Base-by-base conservation (phyloP, 2,888 invertebrate genomes). In the Drosophila falleni region DNA sequence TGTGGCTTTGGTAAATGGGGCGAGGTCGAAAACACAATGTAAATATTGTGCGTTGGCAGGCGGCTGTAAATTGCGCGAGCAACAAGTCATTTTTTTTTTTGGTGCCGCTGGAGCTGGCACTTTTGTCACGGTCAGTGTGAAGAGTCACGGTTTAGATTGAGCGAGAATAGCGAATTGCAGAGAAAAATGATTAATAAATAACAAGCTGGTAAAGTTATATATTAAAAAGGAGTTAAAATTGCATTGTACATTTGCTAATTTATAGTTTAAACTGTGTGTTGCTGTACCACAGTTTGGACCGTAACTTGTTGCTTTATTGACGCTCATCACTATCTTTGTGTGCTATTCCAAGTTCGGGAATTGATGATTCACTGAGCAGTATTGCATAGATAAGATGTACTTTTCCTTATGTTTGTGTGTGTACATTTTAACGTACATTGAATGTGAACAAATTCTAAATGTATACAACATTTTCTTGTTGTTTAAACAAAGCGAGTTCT, bases 341-440 rank as follows among this genome's bases (percentile, higher is more conserved):
- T 51, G 51, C 10, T 60, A 49, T 44, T 5, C 61, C 64, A 67
- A 80, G 47, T 78, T 64, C 42, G 70, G 55, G 5, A 59, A 59
- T 39, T 64, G 58, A 73, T 78, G 78, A 78, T 56, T 78, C 78
- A 78, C 59, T 51, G 55, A 51, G 46, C 74, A 66, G 63, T 87
- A 56, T 81, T 71, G 73, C 74, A 59, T 66, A 87, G 84, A 84
- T 84, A 84, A 89, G 84, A 89, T 69, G 74, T 80, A 33, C 37
- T 76, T 58, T 47, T 42, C 44, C 35, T 50, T 56, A 33, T 50
- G 49, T 55, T 56, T 65, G 44, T 19, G 53, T 51, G 39, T 60
- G 67, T 75, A 67, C 9, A 51, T 42, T 62, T 55, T 33, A 53
- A 42, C 47, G 51, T 10, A 56, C 60, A 67, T 62, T 77, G 69